Conservation (phyloP, 2,888 invertebrate genomes). For the Drosophila borealis region DNA sequence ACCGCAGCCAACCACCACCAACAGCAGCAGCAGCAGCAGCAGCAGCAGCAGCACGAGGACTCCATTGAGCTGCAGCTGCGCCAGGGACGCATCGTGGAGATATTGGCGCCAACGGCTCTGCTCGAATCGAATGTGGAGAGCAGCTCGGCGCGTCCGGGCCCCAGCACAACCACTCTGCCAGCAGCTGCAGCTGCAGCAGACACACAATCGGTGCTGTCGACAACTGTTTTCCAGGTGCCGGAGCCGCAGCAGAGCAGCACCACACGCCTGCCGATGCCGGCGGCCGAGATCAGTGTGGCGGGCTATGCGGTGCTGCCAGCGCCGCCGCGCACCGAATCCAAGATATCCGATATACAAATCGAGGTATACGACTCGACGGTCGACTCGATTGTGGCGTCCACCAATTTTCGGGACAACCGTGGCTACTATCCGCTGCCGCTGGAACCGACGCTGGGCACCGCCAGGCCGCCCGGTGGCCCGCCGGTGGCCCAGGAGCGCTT, state of each 20-base stretch:
- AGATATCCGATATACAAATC: slow-evolving; percentile 83
- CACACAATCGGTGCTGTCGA: slow-evolving; percentile 65
- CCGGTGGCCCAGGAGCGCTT: slow-evolving; percentile 77
- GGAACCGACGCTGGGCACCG: slow-evolving; percentile 51
- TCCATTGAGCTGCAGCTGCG: slow-evolving; percentile 73
- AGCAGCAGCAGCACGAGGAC: slow-evolving; percentile 26
- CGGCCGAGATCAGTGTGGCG: slow-evolving; percentile 31
- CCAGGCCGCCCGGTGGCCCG: slow-evolving; percentile 62
- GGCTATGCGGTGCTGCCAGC: slow-evolving; percentile 21
- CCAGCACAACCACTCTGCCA: slow-evolving; percentile 18
- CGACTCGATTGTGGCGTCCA: slow-evolving; percentile 83
- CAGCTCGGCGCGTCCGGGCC: slow-evolving; percentile 27
- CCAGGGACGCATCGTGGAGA: slow-evolving; percentile 79
- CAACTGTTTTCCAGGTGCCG: slow-evolving; percentile 78
- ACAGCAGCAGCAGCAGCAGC: neutral
- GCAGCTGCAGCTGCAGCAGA: slow-evolving; percentile 17
- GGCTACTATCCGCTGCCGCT: slow-evolving; percentile 51
- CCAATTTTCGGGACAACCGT: slow-evolving; percentile 81
- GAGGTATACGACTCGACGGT: slow-evolving; percentile 84
- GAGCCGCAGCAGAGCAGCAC: slow-evolving; percentile 64
- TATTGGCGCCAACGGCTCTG: slow-evolving; percentile 75
- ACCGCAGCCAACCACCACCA: slow-evolving; percentile 35
- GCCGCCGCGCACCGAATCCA: slow-evolving; percentile 78
- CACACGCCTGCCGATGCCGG: slow-evolving; percentile 54
- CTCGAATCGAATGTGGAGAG: slow-evolving; percentile 45